Base-by-base conservation (phyloP, 2,888 invertebrate species). In the Masnerella sp. region DNA sequence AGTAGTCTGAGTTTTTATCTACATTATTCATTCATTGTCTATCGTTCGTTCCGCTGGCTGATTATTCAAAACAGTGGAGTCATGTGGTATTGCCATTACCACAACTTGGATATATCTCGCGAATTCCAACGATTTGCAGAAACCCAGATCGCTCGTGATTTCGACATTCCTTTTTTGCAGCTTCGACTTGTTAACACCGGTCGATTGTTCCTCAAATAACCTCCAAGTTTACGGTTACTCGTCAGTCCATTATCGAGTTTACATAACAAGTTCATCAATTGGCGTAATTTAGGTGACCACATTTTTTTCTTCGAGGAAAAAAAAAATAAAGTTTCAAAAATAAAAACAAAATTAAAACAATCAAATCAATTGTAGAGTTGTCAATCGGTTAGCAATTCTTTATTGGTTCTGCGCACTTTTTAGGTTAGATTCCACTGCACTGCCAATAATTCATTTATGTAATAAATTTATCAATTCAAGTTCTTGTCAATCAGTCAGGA, bases 21-120 rank as follows among this genome's bases (percentile, higher is more conserved):
- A 8, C 7, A 36, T 12, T 36, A 36, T 36, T 36, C 36, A 36
- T 36, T 36, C 15, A 14, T 36, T 36, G 36, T 36, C 36, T 36
- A 7, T 5, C 36, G 15, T 36, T 36, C 36, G 12, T 36, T 36
- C 36, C 36, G 14, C 36, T 36, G 5, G 36, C 36, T 36, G 36
- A 14, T 36, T 36, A 36, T 36, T 36, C 14, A 8, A 25, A 25
- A 25, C 25, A 4, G 25, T 7, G 5, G 25, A 25, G 4, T 25
- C 25, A 25, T n/a, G n/a, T n/a, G n/a, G n/a, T n/a, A n/a, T n/a
- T n/a, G n/a, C n/a, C n/a, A n/a, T n/a, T n/a, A n/a, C n/a, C n/a
- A n/a, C n/a, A n/a, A n/a, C n/a, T n/a, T n/a, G n/a, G n/a, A n/a
- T n/a, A n/a, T n/a, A n/a, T n/a, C n/a, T n/a, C n/a, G n/a, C 34